Evolutionary conservation across 2,113 vertebrate genomes (phyloP).

Genomic region (Dasyornis broadbenti): DNA sequence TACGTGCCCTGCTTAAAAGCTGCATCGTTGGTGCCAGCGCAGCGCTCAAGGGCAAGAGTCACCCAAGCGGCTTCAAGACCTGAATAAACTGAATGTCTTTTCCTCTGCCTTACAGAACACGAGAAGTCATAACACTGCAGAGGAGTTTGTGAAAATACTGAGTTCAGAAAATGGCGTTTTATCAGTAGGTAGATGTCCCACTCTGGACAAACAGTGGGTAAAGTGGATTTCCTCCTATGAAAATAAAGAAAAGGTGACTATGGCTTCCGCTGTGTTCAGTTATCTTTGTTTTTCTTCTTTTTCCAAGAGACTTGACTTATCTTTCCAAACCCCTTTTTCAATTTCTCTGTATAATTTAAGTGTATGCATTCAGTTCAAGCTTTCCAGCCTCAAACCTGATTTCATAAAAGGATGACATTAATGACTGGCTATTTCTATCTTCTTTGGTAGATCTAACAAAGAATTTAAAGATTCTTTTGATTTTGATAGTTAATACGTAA

Average conservation of each 20-base stretch:
- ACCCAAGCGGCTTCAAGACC: neutral
- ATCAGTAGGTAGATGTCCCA: neutral
- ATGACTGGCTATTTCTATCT: neutral
- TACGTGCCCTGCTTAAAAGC: neutral
- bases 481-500: neutral
- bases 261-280: neutral
- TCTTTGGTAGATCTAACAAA: neutral
- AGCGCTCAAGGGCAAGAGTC: neutral
- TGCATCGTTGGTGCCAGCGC: fast-evolving
- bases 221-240: neutral
- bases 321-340: neutral
- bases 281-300: neutral
- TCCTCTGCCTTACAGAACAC: neutral
- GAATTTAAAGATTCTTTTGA: neutral
- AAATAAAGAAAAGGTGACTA: neutral
- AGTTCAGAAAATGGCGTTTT: neutral
- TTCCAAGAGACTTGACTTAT: neutral
- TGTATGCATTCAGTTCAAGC: neutral
- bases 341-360: neutral
- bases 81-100: neutral
- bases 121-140: neutral
- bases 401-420: neutral
- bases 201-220: neutral
- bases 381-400: neutral
- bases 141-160: neutral